phyloP scores from a whole-genome alignment of 1,140 invertebrate genomes.

The Neelides sp. region DNA sequence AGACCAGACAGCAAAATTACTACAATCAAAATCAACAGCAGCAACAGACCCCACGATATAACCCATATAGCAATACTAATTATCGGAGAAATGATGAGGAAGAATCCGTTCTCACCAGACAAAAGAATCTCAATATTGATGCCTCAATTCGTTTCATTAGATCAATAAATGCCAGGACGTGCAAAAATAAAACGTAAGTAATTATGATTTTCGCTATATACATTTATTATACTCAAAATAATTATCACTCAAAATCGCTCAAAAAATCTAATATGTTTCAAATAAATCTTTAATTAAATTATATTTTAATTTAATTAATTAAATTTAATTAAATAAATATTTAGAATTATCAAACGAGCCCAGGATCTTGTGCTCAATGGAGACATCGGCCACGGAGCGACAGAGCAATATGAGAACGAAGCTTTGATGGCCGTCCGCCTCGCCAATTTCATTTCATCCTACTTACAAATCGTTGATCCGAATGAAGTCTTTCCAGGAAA shows the following conservation, averaged over 20 bases:
- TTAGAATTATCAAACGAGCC: constrained; percentile 37
- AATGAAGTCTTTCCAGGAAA: constrained; percentile 87
- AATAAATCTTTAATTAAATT: too few relatives aligned
- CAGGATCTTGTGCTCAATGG: constrained; percentile 63
- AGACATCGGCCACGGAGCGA: constrained; percentile 69
- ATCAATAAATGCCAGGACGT: constrained; percentile 56
- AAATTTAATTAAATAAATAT: not conserved
- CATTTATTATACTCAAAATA: too few relatives aligned
- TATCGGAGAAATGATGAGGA: constrained; percentile 37
- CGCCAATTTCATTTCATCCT: constrained; percentile 88
- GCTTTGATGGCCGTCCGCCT: constrained; percentile 86
- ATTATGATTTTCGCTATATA: too few relatives aligned
- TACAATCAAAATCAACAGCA: too few relatives aligned
- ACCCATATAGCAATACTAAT: too few relatives aligned
- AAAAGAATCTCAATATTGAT: constrained; percentile 58
- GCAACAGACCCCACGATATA: too few relatives aligned
- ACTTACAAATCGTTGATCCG: constrained; percentile 80
- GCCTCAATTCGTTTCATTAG: constrained; percentile 61
- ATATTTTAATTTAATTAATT: not conserved
- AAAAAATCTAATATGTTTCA: too few relatives aligned
- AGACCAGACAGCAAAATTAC: too few relatives aligned
- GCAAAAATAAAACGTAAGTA: constrained; percentile 49
- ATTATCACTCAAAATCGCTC: too few relatives aligned
- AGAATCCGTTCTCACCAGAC: constrained; percentile 48
- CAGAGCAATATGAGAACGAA: constrained; percentile 83